phyloP scores from a whole-genome alignment of 1,140 invertebrate genomes.

The Caenorhabditis elegans region WBcel235 BX284603.4:676501-677000 shows the following conservation, averaged over 20 bases:
- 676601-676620: conserved; percentile 89
- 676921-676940: too few species aligned
- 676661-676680: conserved; percentile 97
- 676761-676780: conserved; percentile 99
- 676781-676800: conserved; percentile 99
- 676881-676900: background rate
- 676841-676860: conserved; percentile 97
- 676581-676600: conserved; percentile 83
- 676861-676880: conserved; percentile 97
- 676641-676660: conserved; percentile 92
- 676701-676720: conserved; percentile 89
- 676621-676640: conserved; percentile 95
- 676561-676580: conserved; percentile 5
- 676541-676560: conserved; percentile 72
- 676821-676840: conserved; percentile 98
- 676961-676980: too few species aligned
- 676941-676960: too few species aligned
- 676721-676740: conserved; percentile 73
- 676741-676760: conserved; percentile 99
- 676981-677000: too few species aligned
- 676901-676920: background rate
- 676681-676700: conserved; percentile 94
- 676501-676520: conserved; percentile 99
- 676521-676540: conserved; percentile 96
- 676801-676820: conserved; percentile 98